Conservation (phyloP, 2,113 vertebrate genomes). For the Sardina pilchardus region DNA sequence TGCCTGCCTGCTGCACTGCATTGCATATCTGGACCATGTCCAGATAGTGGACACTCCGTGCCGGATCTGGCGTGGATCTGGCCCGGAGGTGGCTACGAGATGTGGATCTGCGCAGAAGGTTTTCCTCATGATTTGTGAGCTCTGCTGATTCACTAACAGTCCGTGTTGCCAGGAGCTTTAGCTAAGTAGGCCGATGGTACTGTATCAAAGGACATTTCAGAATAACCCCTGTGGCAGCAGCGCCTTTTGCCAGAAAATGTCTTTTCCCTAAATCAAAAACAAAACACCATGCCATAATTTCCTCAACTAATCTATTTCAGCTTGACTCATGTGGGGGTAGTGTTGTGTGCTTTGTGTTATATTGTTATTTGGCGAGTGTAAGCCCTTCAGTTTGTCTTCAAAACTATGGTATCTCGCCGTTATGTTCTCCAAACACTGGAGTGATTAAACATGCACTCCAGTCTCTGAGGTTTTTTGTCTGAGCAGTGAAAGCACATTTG, state of each 20-base stretch:
- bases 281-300: neutral
- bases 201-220: neutral
- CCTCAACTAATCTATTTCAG: neutral
- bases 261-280: neutral
- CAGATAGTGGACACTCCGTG: conserved; percentile 40
- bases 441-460: neutral
- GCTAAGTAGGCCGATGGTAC: neutral
- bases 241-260: neutral
- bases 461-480: neutral
- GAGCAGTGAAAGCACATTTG: neutral
- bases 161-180: neutral
- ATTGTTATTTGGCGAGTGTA: neutral
- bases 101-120: neutral
- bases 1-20: too few relatives aligned
- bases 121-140: neutral
- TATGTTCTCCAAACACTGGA: neutral
- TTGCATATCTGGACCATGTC: conserved; percentile 45
- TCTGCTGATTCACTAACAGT: neutral
- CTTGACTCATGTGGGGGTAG: neutral
- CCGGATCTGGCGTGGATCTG: conserved; percentile 26
- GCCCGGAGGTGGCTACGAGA: neutral
- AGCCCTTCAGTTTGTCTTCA: neutral
- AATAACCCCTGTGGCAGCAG: neutral
- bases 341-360: neutral
- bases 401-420: neutral